Percentiles rank a stretch among this genome's conserved stretches.
Conservation (phyloP, 2,797 vertebrate species). For the Peromyscus attwateri region DNA sequence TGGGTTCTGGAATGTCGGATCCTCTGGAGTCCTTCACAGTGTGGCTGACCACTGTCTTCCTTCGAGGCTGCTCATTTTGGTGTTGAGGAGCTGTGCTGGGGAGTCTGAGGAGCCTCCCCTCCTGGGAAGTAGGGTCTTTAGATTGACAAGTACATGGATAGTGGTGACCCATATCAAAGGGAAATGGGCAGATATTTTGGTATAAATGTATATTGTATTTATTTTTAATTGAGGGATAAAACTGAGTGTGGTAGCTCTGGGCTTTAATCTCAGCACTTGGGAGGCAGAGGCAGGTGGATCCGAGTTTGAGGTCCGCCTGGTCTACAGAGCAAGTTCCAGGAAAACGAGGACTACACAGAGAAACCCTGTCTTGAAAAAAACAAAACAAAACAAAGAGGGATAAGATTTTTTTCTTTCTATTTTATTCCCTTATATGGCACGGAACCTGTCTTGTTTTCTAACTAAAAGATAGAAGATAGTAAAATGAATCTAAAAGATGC, state of each 20-base stretch:
- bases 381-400: background rate
- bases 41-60: background rate
- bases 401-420: slow-evolving; percentile 8
- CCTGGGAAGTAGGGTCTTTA: background rate
- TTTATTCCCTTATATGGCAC: background rate
- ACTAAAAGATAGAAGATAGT: slow-evolving; percentile 33
- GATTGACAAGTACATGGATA: background rate
- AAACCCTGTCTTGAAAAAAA: background rate
- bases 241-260: background rate
- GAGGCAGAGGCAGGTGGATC: background rate
- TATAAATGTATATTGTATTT: slow-evolving; percentile 24
- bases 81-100: background rate
- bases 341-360: background rate
- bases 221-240: slow-evolving; percentile 13
- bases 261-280: background rate
- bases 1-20: slow-evolving; percentile 44
- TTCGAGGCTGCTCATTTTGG: slow-evolving; percentile 15
- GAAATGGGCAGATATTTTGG: slow-evolving; percentile 49
- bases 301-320: background rate
- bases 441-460: slow-evolving; percentile 49
- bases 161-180: slow-evolving; percentile 27
- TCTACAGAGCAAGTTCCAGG: background rate
- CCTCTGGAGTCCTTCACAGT: slow-evolving; percentile 20
- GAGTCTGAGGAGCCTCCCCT: background rate
- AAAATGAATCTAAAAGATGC: slow-evolving; percentile 39